phyloP scores from a whole-genome alignment of 1,140 invertebrate genomes.

The Forficula auricularia region DNA sequence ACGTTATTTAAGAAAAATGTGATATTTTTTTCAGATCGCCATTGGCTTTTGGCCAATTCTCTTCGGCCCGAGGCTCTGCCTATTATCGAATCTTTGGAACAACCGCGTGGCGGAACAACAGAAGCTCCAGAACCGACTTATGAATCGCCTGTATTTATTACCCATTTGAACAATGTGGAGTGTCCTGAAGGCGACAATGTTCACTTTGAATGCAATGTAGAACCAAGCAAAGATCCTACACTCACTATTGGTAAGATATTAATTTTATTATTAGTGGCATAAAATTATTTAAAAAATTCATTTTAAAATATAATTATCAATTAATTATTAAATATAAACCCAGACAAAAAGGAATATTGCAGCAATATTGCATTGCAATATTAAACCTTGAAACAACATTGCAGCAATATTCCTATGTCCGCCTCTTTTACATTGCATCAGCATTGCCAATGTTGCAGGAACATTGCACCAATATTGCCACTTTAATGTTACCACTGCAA shows the following conservation, averaged over 20 bases:
- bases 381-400: too few species aligned
- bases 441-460: too few species aligned
- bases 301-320: too few species aligned
- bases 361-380: not conserved
- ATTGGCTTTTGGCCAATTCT: conserved; percentile 72
- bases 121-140: conserved; percentile 57
- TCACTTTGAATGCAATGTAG: conserved; percentile 87
- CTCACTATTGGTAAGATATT: conserved; percentile 50
- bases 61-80: conserved; percentile 79
- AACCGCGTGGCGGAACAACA: conserved; percentile 39
- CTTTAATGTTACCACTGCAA: too few species aligned
- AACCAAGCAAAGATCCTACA: conserved; percentile 85
- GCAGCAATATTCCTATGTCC: too few species aligned
- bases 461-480: too few species aligned
- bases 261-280: conserved; percentile 6
- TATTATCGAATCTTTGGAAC: conserved; percentile 72
- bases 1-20: not conserved
- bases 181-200: conserved; percentile 77
- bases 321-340: too few species aligned
- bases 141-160: conserved; percentile 74
- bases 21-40: conserved; percentile 34
- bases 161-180: conserved; percentile 77
- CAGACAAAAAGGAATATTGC: not conserved
- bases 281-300: too few species aligned
- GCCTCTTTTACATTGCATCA: too few species aligned